Evolutionary conservation across 2,113 vertebrate species (phyloP).

Genomic region (Bombycilla garrulus): DNA sequence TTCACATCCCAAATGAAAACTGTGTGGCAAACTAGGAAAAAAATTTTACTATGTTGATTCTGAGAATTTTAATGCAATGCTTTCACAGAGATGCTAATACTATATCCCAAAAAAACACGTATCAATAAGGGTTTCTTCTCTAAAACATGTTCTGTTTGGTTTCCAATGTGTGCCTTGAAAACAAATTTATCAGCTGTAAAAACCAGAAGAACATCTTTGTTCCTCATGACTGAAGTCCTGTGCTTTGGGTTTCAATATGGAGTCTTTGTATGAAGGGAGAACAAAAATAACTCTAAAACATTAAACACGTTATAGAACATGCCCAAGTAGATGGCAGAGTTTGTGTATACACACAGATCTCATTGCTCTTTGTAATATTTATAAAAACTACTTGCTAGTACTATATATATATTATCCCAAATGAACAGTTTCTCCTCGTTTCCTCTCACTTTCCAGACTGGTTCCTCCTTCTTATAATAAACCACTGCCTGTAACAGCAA

Average conservation of each 20-base stretch:
- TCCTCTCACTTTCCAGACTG: not conserved
- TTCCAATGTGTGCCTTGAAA: conserved; percentile 59
- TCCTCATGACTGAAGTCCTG: conserved; percentile 67
- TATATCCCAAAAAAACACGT: not conserved
- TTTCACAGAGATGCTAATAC: conserved; percentile 46
- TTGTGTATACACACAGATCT: not conserved
- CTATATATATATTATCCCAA: not conserved
- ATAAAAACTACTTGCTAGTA: not conserved
- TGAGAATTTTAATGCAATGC: conserved; percentile 43
- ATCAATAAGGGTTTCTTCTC: conserved; percentile 46
- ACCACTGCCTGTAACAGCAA: not conserved
- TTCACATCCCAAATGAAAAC: conserved; percentile 38
- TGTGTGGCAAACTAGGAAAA: conserved; percentile 51
- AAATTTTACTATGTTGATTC: conserved; percentile 57
- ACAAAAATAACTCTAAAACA: conserved; percentile 33
- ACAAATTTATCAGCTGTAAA: conserved; percentile 72
- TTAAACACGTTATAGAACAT: not conserved
- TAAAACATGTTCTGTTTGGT: conserved; percentile 41
- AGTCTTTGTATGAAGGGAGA: conserved; percentile 43
- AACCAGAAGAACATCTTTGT: conserved; percentile 71
- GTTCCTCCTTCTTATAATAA: not conserved
- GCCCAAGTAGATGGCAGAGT: not conserved
- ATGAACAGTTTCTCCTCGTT: not conserved
- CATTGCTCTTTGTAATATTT: not conserved
- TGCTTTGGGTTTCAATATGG: conserved; percentile 31